phyloP scores from a whole-genome alignment of 2,888 invertebrate species.

The Pardosa pseudoannulata region DNA sequence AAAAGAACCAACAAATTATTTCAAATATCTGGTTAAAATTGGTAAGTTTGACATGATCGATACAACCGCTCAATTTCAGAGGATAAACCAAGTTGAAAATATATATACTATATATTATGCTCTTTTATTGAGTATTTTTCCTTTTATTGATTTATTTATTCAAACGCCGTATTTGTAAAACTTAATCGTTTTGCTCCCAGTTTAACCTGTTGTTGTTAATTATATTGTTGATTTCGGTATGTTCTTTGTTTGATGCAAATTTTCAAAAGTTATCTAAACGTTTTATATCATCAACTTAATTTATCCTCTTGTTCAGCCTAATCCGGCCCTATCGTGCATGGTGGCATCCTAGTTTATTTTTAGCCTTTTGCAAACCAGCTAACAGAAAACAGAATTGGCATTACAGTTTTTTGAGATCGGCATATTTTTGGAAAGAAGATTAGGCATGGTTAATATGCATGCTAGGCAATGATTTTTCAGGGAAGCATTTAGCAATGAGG shows the following conservation, averaged over 20 bases:
- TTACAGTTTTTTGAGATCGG: background rate
- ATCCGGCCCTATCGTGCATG: conserved; percentile 73
- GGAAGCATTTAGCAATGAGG: conserved; percentile 7
- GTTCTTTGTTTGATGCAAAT: background rate
- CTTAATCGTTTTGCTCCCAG: background rate
- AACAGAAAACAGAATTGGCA: conserved; percentile 5
- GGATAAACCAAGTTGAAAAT: conserved; percentile 73
- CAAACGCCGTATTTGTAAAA: background rate
- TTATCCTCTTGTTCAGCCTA: conserved; percentile 71
- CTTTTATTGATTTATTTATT: background rate
- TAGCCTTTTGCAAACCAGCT: conserved; percentile 71
- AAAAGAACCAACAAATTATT: conserved; percentile 97
- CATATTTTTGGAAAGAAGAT: conserved; percentile 12
- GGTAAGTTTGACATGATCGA: conserved; percentile 83
- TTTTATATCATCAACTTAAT: conserved; percentile 59
- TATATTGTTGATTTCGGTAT: background rate
- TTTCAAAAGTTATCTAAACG: background rate
- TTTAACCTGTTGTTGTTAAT: background rate
- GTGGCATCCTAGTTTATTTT: conserved; percentile 69
- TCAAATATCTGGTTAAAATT: conserved; percentile 97
- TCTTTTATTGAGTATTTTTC: background rate
- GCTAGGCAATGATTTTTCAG: conserved; percentile 41
- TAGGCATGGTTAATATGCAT: conserved; percentile 63
- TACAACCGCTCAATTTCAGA: conserved; percentile 61
- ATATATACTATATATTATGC: too few relatives aligned